Conservation (phyloP, 30 jellyfish, hydroid and myxozoan species). For the Pelagia noctiluca region DNA sequence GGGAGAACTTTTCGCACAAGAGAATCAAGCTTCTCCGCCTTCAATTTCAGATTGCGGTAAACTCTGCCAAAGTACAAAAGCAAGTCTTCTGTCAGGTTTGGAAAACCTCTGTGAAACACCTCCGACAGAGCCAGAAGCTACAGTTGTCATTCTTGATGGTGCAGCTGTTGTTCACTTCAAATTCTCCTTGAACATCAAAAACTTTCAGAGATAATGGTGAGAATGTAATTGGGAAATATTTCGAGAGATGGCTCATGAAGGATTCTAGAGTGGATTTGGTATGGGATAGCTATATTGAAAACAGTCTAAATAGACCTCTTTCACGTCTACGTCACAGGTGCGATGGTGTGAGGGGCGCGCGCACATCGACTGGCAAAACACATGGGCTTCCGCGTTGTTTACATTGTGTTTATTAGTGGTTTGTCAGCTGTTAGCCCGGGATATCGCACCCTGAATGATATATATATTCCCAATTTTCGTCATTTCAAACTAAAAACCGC, state of each 20-base stretch:
- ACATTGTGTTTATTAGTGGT: no score
- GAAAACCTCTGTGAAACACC: slow-evolving; percentile 21
- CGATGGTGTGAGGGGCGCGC: no score
- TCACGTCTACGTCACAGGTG: no score
- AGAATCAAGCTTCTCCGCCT: slow-evolving; percentile 51
- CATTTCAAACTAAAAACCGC: no score
- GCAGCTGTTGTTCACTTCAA: slow-evolving; percentile 58
- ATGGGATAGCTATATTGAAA: slow-evolving; percentile 53
- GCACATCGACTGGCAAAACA: no score
- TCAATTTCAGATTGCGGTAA: slow-evolving; percentile 39
- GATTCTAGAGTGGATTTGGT: slow-evolving; percentile 42
- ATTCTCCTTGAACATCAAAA: slow-evolving; percentile 17
- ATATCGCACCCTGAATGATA: no score
- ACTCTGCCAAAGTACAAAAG: slow-evolving; percentile 24
- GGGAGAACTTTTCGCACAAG: slow-evolving; percentile 32
- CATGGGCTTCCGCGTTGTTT: no score
- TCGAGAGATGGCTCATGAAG: slow-evolving; percentile 17
- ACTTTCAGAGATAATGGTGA: slow-evolving; percentile 49
- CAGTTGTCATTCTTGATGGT: slow-evolving; percentile 57
- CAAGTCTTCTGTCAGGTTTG: slow-evolving; percentile 32
- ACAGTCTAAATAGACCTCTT: slow-evolving; percentile 41
- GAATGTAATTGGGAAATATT: slow-evolving; percentile 4
- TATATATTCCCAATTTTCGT: no score
- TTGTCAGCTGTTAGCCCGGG: no score
- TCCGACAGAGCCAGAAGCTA: slow-evolving; percentile 22